Base-by-base conservation (phyloP, 2,888 invertebrate species). In the Dendrolimus houi region DNA sequence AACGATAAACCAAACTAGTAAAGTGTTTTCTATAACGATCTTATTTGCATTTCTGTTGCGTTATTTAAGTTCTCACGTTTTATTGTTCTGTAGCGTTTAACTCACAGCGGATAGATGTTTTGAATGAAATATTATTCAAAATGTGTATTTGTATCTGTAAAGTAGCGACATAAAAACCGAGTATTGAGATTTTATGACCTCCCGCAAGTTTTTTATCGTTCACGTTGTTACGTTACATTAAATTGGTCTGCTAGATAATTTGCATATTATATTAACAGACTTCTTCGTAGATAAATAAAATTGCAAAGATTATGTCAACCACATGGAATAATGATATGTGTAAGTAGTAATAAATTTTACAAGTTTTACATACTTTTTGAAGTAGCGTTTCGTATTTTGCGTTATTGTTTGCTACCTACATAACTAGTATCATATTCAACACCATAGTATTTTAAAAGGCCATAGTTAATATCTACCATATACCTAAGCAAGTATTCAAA, bases 21-120 rank as follows among this genome's bases (percentile, higher is more conserved):
- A 70, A 67, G 68, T 62, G 64, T 68, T 71, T 57, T 68, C 62
- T 64, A 69, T 74, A 74, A 75, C 69, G 64, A 66, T 65, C 68
- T 62, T 58, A 71, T 80, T 79, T 75, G 68, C 74, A 77, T 77
- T 71, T 63, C 60, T 57, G 60, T 67, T 70, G 61, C 56, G 64
- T 67, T 67, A 65, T 63, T 64, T 64, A 55, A 65, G 60, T 73
- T 75, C 71, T 69, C 74, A 74, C 70, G 66, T 69, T 69, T 71
- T 71, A 70, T 71, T 70, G 71, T 74, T 69, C 59, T 62, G 52
- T 65, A 65, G 56, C 60, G 55, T 57, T 62, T 60, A 64, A 64
- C 60, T 57, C 53, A 63, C 68, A 65, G 66, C 64, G 9, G 8
- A 47, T 47, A 12, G 9, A 47, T 47, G 47, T 47, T 47, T 47